Conservation (phyloP, 2,113 vertebrate genomes). For the Panthera leo region DNA sequence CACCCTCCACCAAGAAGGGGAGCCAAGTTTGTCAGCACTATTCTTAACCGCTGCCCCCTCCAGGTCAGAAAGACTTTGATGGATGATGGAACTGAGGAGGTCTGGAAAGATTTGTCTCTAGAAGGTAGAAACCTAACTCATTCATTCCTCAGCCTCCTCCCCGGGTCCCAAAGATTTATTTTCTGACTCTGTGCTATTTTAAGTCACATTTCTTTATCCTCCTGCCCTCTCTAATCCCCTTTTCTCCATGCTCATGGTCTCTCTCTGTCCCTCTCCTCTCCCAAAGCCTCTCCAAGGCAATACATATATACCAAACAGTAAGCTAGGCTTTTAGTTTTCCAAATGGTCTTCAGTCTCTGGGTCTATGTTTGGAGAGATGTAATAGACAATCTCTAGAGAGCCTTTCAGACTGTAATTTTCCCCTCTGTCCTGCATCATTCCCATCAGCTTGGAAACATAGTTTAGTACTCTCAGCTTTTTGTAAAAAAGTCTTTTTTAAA, state of each 20-base stretch:
- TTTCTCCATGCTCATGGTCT: neutral
- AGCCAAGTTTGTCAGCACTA: neutral
- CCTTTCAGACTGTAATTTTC: neutral
- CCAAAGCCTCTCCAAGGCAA: neutral
- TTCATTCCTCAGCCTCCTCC: neutral
- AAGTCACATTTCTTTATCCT: neutral
- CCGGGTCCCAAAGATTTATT: neutral
- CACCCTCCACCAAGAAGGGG: neutral
- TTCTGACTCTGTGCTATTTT: neutral
- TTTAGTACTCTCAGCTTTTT: neutral
- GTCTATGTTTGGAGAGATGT: neutral
- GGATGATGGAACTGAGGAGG: neutral
- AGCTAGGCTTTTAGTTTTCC: neutral
- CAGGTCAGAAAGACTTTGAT: neutral
- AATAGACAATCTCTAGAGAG: neutral
- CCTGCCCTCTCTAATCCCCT: neutral
- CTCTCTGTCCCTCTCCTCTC: neutral
- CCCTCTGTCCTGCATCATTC: neutral
- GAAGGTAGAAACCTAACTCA: neutral
- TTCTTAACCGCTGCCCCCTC: neutral
- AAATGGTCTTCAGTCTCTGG: neutral
- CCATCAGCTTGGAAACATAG: neutral
- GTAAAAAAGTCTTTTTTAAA: neutral
- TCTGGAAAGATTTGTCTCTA: neutral
- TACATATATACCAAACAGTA: neutral